Evolutionary conservation across 2,888 invertebrate species (phyloP).

Genomic region (Coelopa pilipes): DNA sequence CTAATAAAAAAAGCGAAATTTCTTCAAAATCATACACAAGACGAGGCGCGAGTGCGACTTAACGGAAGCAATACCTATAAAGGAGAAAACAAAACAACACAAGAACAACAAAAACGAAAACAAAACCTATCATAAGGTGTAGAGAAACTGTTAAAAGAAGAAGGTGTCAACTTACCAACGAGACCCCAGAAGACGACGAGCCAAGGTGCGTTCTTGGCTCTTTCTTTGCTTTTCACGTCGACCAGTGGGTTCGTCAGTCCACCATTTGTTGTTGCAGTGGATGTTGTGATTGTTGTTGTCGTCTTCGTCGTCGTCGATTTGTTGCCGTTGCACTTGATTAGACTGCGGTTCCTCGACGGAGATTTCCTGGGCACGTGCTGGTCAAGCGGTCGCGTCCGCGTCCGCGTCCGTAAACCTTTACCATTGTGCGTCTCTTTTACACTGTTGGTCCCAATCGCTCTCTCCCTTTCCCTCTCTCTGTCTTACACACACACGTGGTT

Average conservation of each 20-base stretch:
- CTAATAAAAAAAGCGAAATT: too few relatives aligned
- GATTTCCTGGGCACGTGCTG: constrained; percentile 34
- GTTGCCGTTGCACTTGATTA: constrained; percentile 22
- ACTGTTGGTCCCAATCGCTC: not conserved
- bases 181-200: not conserved
- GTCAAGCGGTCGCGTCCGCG: constrained; percentile 2
- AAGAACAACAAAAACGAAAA: constrained; percentile 1
- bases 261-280: not conserved
- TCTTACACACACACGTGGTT: not conserved
- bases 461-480: too few relatives aligned
- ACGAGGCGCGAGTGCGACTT: not conserved
- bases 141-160: not conserved
- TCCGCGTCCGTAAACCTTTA: not conserved
- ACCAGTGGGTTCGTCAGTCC: not conserved
- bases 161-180: constrained; percentile 24
- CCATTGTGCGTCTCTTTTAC: too few relatives aligned
- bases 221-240: constrained; percentile 12
- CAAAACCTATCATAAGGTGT: too few relatives aligned
- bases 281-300: constrained; percentile 18
- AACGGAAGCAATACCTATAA: constrained; percentile 18
- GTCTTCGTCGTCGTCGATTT: constrained; percentile 2
- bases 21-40: not conserved
- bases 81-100: not conserved
- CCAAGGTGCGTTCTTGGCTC: not conserved
- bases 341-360: not conserved